A percentile compares a stretch with the other conserved stretches of the same genome.
phyloP scores from a whole-genome alignment of 2,113 vertebrate genomes.

The Panthera leo region DNA sequence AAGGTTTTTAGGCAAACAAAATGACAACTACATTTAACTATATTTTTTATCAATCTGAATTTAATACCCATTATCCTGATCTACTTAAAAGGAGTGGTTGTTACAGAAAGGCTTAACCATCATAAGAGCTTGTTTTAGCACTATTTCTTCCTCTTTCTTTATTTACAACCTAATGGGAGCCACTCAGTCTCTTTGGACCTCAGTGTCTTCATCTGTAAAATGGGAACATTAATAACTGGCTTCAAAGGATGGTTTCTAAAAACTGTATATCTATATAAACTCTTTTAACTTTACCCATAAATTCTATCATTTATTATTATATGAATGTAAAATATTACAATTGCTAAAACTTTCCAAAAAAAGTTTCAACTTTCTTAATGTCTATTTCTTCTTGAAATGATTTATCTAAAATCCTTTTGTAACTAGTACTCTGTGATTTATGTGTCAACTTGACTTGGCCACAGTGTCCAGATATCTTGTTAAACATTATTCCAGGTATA shows the following conservation, averaged over 20 bases:
- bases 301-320: background rate
- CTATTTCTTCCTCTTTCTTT: background rate
- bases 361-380: background rate
- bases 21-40: background rate
- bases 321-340: background rate
- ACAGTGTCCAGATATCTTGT: background rate
- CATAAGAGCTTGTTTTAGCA: too few species aligned
- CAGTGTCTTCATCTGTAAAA: background rate
- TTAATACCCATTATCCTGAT: background rate
- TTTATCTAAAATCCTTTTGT: background rate
- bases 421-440: background rate
- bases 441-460: background rate
- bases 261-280: background rate
- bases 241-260: background rate
- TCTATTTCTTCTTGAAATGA: background rate
- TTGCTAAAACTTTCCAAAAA: slow-evolving; percentile 1
- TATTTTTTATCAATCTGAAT: background rate
- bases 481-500: too few species aligned
- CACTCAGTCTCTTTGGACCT: background rate
- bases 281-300: background rate
- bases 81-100: background rate
- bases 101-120: background rate
- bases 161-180: background rate
- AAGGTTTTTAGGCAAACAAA: background rate
- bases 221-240: background rate